A percentile compares a stretch with the other conserved stretches of the same genome.
These are phyloP conservation scores for Aspidiotus rigidus DNA, from an alignment of 2,888 invertebrate genomes.

Conservation along the genomic window DNA sequence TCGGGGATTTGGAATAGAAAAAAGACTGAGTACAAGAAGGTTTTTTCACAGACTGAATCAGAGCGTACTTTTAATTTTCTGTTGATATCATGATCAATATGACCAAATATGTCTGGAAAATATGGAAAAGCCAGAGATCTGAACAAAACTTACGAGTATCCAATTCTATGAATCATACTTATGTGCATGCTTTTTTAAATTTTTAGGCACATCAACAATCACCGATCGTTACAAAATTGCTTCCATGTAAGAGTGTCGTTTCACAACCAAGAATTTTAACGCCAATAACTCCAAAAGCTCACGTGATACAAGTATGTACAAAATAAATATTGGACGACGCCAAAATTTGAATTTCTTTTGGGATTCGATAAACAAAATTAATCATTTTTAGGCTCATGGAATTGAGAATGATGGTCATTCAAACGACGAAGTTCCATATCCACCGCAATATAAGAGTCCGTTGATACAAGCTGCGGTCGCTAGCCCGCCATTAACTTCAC, in stretches of 20 bases:
- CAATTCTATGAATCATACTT: too few relatives aligned
- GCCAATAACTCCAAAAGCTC: constrained; percentile 40
- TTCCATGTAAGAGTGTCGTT: constrained; percentile 39
- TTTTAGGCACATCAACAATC: neutral
- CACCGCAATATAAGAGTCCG: constrained; percentile 38
- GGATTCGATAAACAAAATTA: neutral
- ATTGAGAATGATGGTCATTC: constrained; percentile 20
- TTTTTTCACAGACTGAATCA: too few relatives aligned
- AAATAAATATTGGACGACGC: neutral
- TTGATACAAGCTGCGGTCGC: constrained; percentile 45
- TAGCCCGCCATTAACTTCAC: constrained; percentile 49
- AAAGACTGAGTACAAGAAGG: too few relatives aligned
- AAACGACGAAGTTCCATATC: constrained; percentile 28
- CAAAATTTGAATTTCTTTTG: neutral
- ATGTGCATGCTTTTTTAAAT: too few relatives aligned
- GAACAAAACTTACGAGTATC: too few relatives aligned
- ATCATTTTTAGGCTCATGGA: constrained; percentile 9
- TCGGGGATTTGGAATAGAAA: too few relatives aligned
- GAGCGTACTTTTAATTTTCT: too few relatives aligned
- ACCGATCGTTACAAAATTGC: constrained; percentile 41
- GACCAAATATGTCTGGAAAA: too few relatives aligned
- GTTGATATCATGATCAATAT: too few relatives aligned
- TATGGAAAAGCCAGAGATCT: too few relatives aligned
- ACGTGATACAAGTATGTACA: constrained; percentile 36
- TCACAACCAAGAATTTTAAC: constrained; percentile 40